Conservation (phyloP, 2,113 vertebrate species). For the Ctenomys sociabilis region DNA sequence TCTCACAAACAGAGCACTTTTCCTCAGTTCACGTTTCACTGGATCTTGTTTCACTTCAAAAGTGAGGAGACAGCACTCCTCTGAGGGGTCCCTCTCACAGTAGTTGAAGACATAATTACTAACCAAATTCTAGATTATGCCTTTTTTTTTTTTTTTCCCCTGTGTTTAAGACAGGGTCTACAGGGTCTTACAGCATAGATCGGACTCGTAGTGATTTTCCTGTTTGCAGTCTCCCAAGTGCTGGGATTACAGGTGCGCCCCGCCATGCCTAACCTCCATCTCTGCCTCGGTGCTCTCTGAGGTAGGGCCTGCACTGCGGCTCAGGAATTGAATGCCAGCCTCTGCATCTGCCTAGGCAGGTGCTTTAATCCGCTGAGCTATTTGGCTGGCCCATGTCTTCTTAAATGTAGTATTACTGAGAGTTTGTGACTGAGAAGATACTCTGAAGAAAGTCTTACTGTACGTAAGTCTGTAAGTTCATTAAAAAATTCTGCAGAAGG, state of each 20-base stretch:
- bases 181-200: no score
- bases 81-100: background rate
- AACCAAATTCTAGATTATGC: background rate
- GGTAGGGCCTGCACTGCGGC: no score
- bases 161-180: no score
- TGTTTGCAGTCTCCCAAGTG: no score
- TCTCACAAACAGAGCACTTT: background rate
- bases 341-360: no score
- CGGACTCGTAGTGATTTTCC: no score
- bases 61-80: background rate
- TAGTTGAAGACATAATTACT: background rate
- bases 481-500: constrained; percentile 16
- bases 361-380: no score
- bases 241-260: no score
- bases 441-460: background rate
- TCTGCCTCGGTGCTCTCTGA: no score
- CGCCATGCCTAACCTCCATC: no score
- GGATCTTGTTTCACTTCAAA: background rate
- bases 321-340: no score
- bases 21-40: constrained; percentile 3
- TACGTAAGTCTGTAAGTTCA: background rate
- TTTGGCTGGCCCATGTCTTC: background rate
- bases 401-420: constrained; percentile 1
- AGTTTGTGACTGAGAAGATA: background rate
- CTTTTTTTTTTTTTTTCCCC: no score